Percentiles rank a stretch among this genome's conserved stretches.
Conservation (phyloP, 2,797 vertebrate species). For the Coracias cyanogaster region DNA sequence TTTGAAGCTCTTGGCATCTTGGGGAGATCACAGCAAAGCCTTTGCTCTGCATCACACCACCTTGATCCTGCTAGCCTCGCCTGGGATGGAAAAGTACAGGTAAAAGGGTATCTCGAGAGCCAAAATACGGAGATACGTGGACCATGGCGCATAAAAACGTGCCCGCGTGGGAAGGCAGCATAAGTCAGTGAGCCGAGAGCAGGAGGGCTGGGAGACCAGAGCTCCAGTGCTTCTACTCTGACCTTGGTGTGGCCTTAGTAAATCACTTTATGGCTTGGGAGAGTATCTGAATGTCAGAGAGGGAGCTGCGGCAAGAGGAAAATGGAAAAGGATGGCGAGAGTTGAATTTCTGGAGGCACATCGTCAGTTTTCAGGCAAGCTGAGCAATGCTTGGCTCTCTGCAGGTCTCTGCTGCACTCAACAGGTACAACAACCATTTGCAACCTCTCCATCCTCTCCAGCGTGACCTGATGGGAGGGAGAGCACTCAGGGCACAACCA, state of each 20-base stretch:
- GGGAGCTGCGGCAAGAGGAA: background rate
- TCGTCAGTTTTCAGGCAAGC: accelerated
- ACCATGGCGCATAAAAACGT: background rate
- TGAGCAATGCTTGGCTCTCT: background rate
- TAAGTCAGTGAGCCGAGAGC: background rate
- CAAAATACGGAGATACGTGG: background rate
- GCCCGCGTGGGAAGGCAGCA: accelerated
- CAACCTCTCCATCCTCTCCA: background rate
- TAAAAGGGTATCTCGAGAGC: background rate
- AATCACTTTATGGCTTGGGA: background rate
- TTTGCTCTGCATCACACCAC: background rate
- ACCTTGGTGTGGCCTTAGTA: too few relatives aligned
- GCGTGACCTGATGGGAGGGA: background rate
- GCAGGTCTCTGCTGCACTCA: background rate
- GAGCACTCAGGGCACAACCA: background rate
- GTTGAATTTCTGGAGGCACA: accelerated
- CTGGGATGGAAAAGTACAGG: conserved; percentile 54
- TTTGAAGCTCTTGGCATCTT: conserved; percentile 15
- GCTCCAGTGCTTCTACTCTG: background rate
- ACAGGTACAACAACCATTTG: background rate
- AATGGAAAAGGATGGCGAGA: background rate
- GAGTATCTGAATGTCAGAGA: background rate
- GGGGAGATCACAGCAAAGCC: background rate
- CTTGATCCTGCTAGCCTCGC: background rate
- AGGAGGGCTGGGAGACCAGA: background rate